These are phyloP conservation scores for Dasysyrphus albostriatus DNA, from an alignment of 2,888 invertebrate species.

Conservation along the genomic window DNA sequence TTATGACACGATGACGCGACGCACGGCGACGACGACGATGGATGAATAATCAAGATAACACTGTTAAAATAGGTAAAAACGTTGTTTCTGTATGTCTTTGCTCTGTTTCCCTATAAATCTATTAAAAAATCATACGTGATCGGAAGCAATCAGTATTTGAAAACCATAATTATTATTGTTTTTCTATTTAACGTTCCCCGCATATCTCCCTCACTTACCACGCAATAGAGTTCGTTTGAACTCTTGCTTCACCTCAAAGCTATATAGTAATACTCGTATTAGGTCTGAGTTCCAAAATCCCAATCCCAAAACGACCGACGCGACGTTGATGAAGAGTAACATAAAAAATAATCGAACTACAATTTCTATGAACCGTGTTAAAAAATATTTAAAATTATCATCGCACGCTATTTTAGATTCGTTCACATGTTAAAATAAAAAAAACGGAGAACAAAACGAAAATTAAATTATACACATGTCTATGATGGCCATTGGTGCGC, in stretches of 20 bases:
- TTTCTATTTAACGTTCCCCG: conserved; percentile 31
- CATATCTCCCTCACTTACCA: not conserved
- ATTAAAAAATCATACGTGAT: conserved; percentile 73
- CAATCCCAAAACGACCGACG: not conserved
- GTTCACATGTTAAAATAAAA: conserved; percentile 61
- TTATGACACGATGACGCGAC: not conserved
- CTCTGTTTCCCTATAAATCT: conserved; percentile 32
- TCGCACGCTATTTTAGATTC: conserved; percentile 71
- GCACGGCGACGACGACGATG: not conserved
- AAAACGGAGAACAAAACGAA: conserved; percentile 28
- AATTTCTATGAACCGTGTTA: conserved; percentile 75
- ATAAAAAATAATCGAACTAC: conserved; percentile 69
- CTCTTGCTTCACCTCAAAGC: conserved; percentile 54
- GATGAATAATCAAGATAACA: conserved; percentile 40
- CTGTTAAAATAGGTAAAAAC: conserved; percentile 16
- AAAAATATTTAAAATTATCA: conserved; percentile 72
- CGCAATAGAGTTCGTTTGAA: conserved; percentile 46
- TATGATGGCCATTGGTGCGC: conserved; percentile 31
- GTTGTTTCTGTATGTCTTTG: not conserved
- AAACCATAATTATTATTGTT: conserved; percentile 60
- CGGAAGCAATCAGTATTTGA: conserved; percentile 76
- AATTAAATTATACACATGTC: conserved; percentile 59
- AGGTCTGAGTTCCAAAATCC: conserved; percentile 14
- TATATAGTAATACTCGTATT: not conserved
- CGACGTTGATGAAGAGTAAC: conserved; percentile 43